Conservation (phyloP, 2,113 vertebrate genomes). For the Dolichotis patagonum region DNA sequence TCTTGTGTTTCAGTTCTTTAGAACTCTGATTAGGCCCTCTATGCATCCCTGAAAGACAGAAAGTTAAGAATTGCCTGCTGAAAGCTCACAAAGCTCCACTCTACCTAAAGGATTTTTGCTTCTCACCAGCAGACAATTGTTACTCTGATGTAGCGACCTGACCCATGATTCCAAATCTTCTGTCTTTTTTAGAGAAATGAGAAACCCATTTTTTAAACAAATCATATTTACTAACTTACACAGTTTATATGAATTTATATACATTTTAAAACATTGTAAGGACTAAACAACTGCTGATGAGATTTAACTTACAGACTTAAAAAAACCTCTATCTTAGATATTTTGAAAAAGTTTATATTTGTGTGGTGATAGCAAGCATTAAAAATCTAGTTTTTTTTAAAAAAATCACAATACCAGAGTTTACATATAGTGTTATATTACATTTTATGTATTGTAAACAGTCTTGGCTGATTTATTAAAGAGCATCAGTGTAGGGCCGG, state of each 20-base stretch:
- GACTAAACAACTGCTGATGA: neutral
- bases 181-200: neutral
- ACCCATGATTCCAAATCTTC: neutral
- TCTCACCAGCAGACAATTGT: neutral
- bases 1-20: neutral
- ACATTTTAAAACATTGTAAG: neutral
- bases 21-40: neutral
- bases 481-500: neutral
- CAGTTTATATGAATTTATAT: neutral
- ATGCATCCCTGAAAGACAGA: neutral
- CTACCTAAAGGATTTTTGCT: neutral
- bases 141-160: neutral
- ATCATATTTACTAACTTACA: neutral
- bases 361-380: neutral
- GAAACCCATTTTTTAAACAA: neutral
- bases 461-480: slow-evolving; percentile 40
- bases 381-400: neutral
- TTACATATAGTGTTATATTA: neutral
- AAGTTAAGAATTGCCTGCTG: neutral
- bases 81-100: neutral
- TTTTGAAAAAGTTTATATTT: neutral
- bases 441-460: neutral
- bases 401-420: neutral
- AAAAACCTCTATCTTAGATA: neutral
- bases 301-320: neutral